Conservation (phyloP, 2,888 invertebrate genomes). For the Acanthopleura granulata region DNA sequence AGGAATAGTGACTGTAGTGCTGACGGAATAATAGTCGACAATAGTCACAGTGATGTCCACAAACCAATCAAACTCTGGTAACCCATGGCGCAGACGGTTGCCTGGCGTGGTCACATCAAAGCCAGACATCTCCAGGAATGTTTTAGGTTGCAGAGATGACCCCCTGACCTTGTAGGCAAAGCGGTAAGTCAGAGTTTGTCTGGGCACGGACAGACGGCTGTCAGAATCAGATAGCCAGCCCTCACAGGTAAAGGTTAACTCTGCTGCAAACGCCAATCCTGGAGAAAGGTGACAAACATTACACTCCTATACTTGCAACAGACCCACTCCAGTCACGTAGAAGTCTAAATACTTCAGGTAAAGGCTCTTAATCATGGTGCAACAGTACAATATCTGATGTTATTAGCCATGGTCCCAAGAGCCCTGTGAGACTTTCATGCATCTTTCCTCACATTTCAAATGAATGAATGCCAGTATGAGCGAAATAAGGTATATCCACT, state of each 20-base stretch:
- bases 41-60: constrained; percentile 29
- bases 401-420: no score
- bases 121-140: constrained; percentile 29
- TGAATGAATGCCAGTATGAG: no score
- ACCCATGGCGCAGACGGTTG: constrained; percentile 26
- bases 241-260: constrained; percentile 29
- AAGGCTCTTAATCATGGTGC: no score
- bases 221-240: constrained; percentile 30
- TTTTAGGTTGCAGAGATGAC: constrained; percentile 15
- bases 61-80: constrained; percentile 17
- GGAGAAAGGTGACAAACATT: background rate
- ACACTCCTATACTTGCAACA: no score
- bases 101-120: constrained; percentile 24
- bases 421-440: no score
- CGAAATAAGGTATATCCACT: no score
- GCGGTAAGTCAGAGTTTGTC: constrained; percentile 24
- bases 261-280: constrained; percentile 29
- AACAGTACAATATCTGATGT: no score
- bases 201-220: background rate
- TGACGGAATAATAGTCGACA: constrained; percentile 22
- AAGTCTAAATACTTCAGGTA: no score
- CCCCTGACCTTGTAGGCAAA: constrained; percentile 26
- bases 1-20: constrained; percentile 21
- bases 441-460: no score
- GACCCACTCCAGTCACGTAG: no score